A percentile compares a stretch with the other conserved stretches of the same genome.
phyloP scores from a whole-genome alignment of 2,113 vertebrate genomes.

The Noctilio leporinus region DNA sequence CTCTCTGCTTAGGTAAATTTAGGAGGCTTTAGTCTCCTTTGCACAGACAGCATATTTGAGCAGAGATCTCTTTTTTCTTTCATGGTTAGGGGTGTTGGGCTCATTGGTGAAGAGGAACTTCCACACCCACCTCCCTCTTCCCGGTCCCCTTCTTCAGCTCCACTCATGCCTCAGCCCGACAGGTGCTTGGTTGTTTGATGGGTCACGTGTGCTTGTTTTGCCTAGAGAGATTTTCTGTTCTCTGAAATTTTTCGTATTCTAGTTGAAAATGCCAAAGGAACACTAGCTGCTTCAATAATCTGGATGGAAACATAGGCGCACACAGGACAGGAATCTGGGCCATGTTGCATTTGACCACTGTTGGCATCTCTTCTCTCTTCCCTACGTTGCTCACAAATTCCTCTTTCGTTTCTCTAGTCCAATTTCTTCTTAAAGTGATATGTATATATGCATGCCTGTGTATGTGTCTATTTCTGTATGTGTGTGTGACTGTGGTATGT shows the following conservation, averaged over 20 bases:
- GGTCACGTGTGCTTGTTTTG: background rate
- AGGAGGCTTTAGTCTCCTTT: background rate
- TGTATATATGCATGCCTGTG: background rate
- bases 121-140: too few species aligned
- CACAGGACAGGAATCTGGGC: background rate
- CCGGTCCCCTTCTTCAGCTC: background rate
- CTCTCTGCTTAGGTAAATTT: background rate
- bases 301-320: constrained; percentile 52
- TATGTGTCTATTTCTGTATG: background rate
- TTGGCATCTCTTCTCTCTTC: constrained; percentile 48
- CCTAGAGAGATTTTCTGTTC: constrained; percentile 61
- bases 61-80: background rate
- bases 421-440: background rate
- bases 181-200: background rate
- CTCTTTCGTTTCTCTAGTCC: background rate
- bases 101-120: background rate
- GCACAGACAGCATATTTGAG: background rate
- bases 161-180: background rate
- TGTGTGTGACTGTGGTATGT: background rate
- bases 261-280: constrained; percentile 53
- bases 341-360: constrained; percentile 46
- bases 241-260: constrained; percentile 62
- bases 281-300: constrained; percentile 25
- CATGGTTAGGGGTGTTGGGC: background rate
- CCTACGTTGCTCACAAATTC: constrained; percentile 28